Evolutionary conservation across 1,140 invertebrate species (phyloP).

Genomic region (Himalopsyche phryganea): DNA sequence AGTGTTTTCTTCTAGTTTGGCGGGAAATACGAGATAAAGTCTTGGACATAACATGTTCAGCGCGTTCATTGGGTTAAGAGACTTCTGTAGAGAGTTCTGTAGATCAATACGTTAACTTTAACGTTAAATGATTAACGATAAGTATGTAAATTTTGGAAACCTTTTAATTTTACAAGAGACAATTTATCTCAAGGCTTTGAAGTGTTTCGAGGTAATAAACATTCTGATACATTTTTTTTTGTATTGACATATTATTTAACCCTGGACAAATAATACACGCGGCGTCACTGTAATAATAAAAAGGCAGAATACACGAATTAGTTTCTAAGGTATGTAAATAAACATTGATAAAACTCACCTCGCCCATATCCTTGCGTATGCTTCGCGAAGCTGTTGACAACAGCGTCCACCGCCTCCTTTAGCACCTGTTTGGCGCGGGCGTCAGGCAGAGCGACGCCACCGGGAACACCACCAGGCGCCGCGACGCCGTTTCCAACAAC

Average conservation of each 20-base stretch:
- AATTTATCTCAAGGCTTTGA: too few relatives aligned
- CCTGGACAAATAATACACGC: not conserved
- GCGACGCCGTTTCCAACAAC: not conserved
- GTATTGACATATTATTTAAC: not conserved
- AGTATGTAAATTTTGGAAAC: too few relatives aligned
- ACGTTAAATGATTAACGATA: too few relatives aligned
- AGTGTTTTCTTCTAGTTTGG: too few relatives aligned
- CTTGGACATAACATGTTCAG: too few relatives aligned
- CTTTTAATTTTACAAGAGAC: too few relatives aligned
- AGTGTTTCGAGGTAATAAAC: not conserved
- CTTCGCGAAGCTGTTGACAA: slow-evolving; percentile 76
- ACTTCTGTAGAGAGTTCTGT: too few relatives aligned
- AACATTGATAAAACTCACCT: slow-evolving; percentile 51
- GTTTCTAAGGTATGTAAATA: not conserved
- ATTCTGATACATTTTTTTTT: not conserved
- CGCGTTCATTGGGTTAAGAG: too few relatives aligned
- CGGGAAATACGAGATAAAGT: too few relatives aligned
- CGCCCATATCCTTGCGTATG: slow-evolving; percentile 73
- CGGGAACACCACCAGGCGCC: slow-evolving; percentile 20
- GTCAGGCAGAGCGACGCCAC: slow-evolving; percentile 52
- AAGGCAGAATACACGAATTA: not conserved
- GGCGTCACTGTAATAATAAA: not conserved
- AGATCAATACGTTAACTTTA: too few relatives aligned
- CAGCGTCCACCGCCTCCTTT: slow-evolving; percentile 72
- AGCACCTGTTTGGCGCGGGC: slow-evolving; percentile 68